Evolutionary conservation across 2,888 invertebrate species (phyloP), one percentile per base, ranked within the genome.

Genomic region (Lycaena phlaeas): DNA sequence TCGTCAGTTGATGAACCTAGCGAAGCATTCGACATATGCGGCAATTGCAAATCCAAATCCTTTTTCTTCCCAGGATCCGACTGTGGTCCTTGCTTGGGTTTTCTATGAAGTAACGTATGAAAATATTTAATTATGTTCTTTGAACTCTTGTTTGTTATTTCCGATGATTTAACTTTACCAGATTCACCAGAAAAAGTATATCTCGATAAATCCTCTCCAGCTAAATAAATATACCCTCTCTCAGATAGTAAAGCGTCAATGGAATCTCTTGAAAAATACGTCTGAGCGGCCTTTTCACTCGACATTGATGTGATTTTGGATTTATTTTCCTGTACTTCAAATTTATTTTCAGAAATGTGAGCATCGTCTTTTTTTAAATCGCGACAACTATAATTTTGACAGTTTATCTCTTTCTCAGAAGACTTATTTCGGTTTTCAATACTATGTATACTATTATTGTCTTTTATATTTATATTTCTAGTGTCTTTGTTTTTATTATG

Each of bases 221-320:
- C 54, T 1, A 68, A 40, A 12, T 61, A 68, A 1, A 64, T 46
- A 28, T 73, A 53, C 0, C 76, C 73, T 14, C 69, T 52, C 50
- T 79, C 73, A 0, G 74, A 75, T 7, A 82, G 40, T 10, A 66
- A 70, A 31, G 81, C 79, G 9, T 82, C 82, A 3, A 79, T 62
- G 0, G 77, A 76, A 41, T 82, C 81, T 14, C 79, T 77, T 0
- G 78, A 65, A 29, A 82, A 75, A 4, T 46, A 59, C 0, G 68
- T 73, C 41, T 81, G 79, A 0, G 73, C 74, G 0, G 61, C 66
- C 46, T 73, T 74, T 9, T 71, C 71, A 2, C 61, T 64, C 0
- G 70, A 67, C 2, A 54, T n/a, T 0, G 64, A 62, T 1, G 48
- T 46, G 17, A 42, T 45, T 31, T 51, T 55, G 1, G 44, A 48